Base-by-base conservation (phyloP, 2,888 invertebrate species). In the Ceraclea dissimilis region DNA sequence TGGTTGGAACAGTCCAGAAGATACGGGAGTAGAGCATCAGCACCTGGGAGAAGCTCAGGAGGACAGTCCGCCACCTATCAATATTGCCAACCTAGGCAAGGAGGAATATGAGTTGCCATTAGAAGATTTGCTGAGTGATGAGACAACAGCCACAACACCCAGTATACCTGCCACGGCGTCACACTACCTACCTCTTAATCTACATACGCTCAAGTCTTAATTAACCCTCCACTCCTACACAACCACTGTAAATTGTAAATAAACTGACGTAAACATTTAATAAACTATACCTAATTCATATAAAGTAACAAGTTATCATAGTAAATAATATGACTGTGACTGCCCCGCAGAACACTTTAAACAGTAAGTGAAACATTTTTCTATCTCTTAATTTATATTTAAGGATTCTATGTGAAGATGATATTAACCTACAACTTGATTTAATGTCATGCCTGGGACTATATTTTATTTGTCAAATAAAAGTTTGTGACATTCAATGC, bases 1-100 rank as follows among this genome's bases (percentile, higher is more conserved):
- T 65, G 77, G 77, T 2, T 76, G 76, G 77, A 76, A 75, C 66
- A 74, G 71, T n/a, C 33, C 44, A 6, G 54, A 46, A n/a, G 11
- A 13, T 39, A 16, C n/a, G 39, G 18, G 39, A 11, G 20, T 39
- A 13, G 39, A 39, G 4, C 31, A 31, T 11, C 39, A 51, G 5
- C 17, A 34, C 10, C n/a, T 16, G 13, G 51, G 20, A 11, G 17
- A 5, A 4, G 33, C 6, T 2, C 11, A 44, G 16, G 22, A 44
- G 13, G 52, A 43, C 21, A 50, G 33, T 1, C 31, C 34, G n/a
- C 20, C 44, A 6, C 49, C 49, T 2, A 11, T 26, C 5, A 72
- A 33, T 11, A 73, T 75, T 63, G 76, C 76, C 64, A 76, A 76
- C 66, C 67, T 76, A 56, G 71, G 74, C 65, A 70, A 52, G 39